Evolutionary conservation across 2,113 vertebrate genomes (phyloP).

Genomic region (Mormyrus iriodes): DNA sequence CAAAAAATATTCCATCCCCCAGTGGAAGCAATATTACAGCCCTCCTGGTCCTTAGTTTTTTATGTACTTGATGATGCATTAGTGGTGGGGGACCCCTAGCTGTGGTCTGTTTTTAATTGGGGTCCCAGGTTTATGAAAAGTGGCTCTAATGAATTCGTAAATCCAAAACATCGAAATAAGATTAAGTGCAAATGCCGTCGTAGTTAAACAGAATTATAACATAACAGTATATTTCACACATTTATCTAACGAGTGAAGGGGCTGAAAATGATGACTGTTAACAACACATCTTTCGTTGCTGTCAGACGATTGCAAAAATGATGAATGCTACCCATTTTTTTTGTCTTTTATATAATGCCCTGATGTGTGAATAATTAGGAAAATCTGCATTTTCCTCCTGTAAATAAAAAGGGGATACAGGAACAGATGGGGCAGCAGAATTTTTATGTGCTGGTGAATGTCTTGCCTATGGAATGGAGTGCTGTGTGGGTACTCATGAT

Average conservation of each 20-base stretch:
- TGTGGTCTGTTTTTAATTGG: background rate
- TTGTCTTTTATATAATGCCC: slow-evolving; percentile 46
- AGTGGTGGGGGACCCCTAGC: background rate
- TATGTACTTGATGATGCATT: background rate
- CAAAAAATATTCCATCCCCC: background rate
- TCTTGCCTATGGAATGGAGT: slow-evolving; percentile 23
- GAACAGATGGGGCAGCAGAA: slow-evolving; percentile 27
- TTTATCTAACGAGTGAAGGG: background rate
- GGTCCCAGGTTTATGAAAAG: background rate
- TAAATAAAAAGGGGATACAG: slow-evolving; percentile 34
- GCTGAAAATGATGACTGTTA: slow-evolving; percentile 41
- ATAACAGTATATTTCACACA: background rate
- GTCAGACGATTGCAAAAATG: slow-evolving; percentile 8
- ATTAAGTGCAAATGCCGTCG: background rate
- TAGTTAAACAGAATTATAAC: background rate
- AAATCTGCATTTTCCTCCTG: slow-evolving; percentile 37
- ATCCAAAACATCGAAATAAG: background rate
- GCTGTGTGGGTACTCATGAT: slow-evolving; percentile 5
- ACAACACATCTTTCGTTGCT: slow-evolving; percentile 17
- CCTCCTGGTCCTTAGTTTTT: background rate
- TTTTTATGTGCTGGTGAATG: slow-evolving; percentile 37
- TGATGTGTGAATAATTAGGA: slow-evolving; percentile 31
- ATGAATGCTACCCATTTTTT: slow-evolving; percentile 35
- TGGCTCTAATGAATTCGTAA: background rate
- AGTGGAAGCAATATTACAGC: background rate